phyloP scores from a whole-genome alignment of 2,113 vertebrate species.

The Percina caprodes region DNA sequence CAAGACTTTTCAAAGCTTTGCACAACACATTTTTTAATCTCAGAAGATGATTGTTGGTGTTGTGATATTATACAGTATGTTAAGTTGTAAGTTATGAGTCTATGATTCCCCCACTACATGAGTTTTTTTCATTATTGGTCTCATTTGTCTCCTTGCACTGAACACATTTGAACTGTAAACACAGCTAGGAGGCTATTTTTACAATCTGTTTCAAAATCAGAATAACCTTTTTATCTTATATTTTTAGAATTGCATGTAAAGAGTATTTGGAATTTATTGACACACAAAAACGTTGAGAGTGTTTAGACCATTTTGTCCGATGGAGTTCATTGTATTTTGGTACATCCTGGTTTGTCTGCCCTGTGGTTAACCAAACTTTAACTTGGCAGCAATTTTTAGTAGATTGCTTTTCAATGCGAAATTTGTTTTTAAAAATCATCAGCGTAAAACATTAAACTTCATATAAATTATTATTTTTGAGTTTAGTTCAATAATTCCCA shows the following conservation, averaged over 20 bases:
- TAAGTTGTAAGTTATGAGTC: neutral
- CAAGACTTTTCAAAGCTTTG: neutral
- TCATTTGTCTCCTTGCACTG: neutral
- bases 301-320: constrained; percentile 17
- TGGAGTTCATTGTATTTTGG: constrained; percentile 35
- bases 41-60: neutral
- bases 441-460: neutral
- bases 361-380: constrained; percentile 26
- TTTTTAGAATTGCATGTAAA: constrained; percentile 10
- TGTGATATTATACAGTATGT: neutral
- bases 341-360: constrained; percentile 2
- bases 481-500: constrained; percentile 18
- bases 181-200: neutral
- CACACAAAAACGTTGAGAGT: constrained; percentile 12
- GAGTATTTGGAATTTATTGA: constrained; percentile 11
- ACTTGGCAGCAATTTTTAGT: constrained; percentile 5
- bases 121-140: neutral
- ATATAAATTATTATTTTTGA: constrained; percentile 16
- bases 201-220: neutral
- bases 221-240: neutral
- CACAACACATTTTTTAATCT: neutral
- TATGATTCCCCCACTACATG: too few species aligned
- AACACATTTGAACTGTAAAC: neutral
- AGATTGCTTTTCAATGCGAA: constrained; percentile 12
- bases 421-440: constrained; percentile 6